Evolutionary conservation across 2,113 vertebrate species (phyloP), one percentile per base, ranked within the genome.

Genomic region (Mandrillus leucophaeus): DNA sequence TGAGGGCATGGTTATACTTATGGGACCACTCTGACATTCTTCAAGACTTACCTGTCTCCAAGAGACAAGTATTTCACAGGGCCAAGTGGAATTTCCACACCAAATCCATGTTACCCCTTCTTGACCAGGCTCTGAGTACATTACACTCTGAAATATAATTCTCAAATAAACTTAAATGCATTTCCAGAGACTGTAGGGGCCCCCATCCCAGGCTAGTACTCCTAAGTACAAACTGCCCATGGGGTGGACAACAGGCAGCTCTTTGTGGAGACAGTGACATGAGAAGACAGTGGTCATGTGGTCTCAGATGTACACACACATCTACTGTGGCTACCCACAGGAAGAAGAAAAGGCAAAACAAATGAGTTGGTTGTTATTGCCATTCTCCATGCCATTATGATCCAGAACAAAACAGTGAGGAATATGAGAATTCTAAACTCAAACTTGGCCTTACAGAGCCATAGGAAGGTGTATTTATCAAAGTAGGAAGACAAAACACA

Each of bases 401-500:
- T 66, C n/a, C n/a, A 86, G 32, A 86, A 27, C 0, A 61, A 57
- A 92, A 22, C 8, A 32, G 52, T 32, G 8, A 64, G 9, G 9
- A 55, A 35, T 43, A 48, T 11, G 52, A 78, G 52, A 88, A n/a
- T 57, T 76, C 43, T 61, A 75, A 92, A 61, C 10, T n/a, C 23
- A 76, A 48, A 43, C 38, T 45, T 61, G 13, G 18, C 35, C 35
- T 72, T 43, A 30, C 1, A 40, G 66, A 7, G 9, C 23, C 22
- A 70, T 61, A 18, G 22, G 10, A 89, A 94, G 38, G n/a, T 75
- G 35, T 22, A 57, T 95, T 86, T n/a, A 25, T 79, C 48, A 45
- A 93, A 52, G 48, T 1, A 83, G 30, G 73, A 72, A 20, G 7
- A 84, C 27, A 48, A 88, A 68, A 35, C 38, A 48, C 8, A 61